Base-by-base conservation (phyloP, 2,888 invertebrate species). In the Brenthis ino region DNA sequence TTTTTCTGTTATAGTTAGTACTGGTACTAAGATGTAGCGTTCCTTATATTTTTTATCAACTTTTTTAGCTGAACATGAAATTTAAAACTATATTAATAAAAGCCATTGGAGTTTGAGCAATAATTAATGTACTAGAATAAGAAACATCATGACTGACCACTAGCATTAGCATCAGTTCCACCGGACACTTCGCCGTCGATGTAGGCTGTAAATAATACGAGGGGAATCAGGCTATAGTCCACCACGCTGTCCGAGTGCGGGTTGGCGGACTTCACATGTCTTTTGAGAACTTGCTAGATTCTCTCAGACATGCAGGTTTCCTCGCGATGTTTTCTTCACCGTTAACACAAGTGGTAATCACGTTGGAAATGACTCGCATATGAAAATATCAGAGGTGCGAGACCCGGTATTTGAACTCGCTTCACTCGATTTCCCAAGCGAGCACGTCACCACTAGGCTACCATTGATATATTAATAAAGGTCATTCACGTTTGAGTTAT, bases 21-120 rank as follows among this genome's bases (percentile, higher is more conserved):
- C 65, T 13, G 70, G 70, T 20, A 70, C 13, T 11, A 57, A 37
- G 33, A 65, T 6, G 51, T 65, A 70, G 48, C 53, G 43, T 16
- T 33, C 12, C 16, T 16, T 57, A 11, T 48, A 28, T 28, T 28
- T 24, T 20, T 47, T 33, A 47, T 28, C 48, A 8, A 20, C 43
- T 20, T 28, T 69, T 28, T 13, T 14, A 1, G 68, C 66, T 71
- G 6, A 24, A 68, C 47, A 48, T 43, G 11, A 57, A 6, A 37
- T 8, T 37, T n/a, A n/a, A 63, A 37, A 37, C 37, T 37, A 8
- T 6, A 37, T 37, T 37, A 37, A 1, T 37, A 0, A 37, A 37
- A 37, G 13, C 33, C 13, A 43, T 2, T 12, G 4, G 43, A 2
- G n/a, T n/a, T 24, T 33, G 4, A 8, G 14, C 5, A 64, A 55